phyloP scores from a whole-genome alignment of 2,113 vertebrate species.

The Pangasianodon gigas region DNA sequence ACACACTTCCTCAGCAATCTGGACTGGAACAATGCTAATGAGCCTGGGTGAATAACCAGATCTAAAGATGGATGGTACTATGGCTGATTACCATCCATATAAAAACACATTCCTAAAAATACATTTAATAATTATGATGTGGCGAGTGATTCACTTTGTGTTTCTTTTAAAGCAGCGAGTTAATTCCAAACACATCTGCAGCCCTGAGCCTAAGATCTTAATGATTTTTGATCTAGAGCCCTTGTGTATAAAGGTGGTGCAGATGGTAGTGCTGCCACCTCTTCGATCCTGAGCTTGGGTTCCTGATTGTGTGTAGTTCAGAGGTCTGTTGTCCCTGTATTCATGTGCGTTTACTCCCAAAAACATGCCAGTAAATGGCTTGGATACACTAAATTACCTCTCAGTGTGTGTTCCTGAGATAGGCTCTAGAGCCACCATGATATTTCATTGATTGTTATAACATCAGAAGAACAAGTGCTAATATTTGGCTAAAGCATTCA shows the following conservation, averaged over 20 bases:
- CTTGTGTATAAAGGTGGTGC: background rate
- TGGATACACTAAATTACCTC: background rate
- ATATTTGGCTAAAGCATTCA: no score
- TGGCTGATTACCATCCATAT: conserved; percentile 11
- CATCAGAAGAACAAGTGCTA: no score
- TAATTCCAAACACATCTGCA: background rate
- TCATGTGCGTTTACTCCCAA: background rate
- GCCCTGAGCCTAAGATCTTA: background rate
- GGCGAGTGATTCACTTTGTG: conserved; percentile 8
- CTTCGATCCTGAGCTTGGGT: background rate
- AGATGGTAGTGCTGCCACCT: background rate
- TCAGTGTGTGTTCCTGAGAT: background rate
- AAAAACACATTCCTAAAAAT: conserved; percentile 9
- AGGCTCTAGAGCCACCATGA: no score
- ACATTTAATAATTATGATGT: background rate
- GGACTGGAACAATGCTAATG: background rate
- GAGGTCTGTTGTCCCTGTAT: background rate
- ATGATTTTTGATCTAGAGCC: background rate
- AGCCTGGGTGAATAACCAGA: background rate
- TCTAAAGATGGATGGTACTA: conserved; percentile 12
- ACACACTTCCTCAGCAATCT: background rate
- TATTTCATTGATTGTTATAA: no score
- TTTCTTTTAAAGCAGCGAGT: background rate
- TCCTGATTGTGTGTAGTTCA: background rate
- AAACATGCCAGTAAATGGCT: background rate